Evolutionary conservation across 2,888 invertebrate species (phyloP).

Genomic region (Enchytraeus crypticus): DNA sequence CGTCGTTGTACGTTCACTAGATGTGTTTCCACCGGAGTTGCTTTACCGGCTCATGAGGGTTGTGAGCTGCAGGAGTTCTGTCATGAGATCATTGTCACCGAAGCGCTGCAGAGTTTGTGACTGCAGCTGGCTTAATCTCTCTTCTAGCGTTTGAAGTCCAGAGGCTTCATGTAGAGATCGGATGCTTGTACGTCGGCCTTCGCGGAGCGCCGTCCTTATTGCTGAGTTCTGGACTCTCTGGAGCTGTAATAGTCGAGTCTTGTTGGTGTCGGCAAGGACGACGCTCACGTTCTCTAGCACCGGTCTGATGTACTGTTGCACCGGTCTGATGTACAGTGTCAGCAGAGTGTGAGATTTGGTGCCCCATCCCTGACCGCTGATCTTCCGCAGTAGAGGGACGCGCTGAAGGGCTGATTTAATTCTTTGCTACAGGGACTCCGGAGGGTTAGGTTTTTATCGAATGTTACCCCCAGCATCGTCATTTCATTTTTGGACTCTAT

Average conservation of each 20-base stretch:
- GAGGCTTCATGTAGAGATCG: neutral
- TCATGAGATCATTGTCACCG: too few relatives aligned
- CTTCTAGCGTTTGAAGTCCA: neutral
- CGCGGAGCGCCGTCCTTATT: neutral
- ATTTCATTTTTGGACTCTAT: neutral
- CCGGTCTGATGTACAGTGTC: neutral
- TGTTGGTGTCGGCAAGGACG: neutral
- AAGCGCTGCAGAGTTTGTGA: too few relatives aligned
- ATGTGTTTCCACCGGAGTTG: too few relatives aligned
- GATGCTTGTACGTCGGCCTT: neutral
- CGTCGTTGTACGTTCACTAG: too few relatives aligned
- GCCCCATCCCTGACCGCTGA: neutral
- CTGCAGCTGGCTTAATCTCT: too few relatives aligned
- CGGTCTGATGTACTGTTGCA: neutral
- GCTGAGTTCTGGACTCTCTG: neutral
- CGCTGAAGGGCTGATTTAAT: neutral
- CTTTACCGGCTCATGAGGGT: too few relatives aligned
- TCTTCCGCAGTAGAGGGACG: neutral
- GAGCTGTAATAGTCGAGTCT: neutral
- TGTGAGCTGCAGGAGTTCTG: too few relatives aligned
- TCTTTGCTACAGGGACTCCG: neutral
- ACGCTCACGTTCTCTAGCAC: neutral
- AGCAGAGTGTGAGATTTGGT: neutral
- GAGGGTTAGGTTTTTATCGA: neutral
- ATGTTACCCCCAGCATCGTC: neutral